Evolutionary conservation across 2,113 vertebrate genomes (phyloP).

Genomic region (Daubentonia madagascariensis): DNA sequence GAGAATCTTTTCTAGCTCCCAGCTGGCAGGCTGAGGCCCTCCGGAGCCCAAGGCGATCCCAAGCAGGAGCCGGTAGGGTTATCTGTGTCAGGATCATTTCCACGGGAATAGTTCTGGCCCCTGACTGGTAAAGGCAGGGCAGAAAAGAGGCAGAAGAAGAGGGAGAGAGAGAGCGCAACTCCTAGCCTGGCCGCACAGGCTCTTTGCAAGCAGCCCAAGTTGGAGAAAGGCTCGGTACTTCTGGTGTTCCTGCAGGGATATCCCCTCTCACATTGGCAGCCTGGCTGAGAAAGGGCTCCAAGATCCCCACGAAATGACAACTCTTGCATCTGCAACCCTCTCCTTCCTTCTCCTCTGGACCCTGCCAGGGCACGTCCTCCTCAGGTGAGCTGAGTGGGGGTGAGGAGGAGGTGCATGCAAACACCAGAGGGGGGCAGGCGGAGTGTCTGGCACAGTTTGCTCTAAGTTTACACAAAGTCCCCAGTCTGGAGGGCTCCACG

Average conservation of each 20-base stretch:
- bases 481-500: neutral
- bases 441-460: neutral
- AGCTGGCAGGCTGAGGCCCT: constrained; percentile 23
- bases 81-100: constrained; percentile 58
- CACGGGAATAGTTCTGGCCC: constrained; percentile 46
- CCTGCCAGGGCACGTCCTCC: constrained; percentile 77
- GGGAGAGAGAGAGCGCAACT: constrained; percentile 7
- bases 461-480: constrained; percentile 38
- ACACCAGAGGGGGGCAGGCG: neutral
- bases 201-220: constrained; percentile 57
- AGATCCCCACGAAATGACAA: constrained; percentile 60
- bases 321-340: constrained; percentile 60
- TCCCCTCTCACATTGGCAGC: constrained; percentile 50
- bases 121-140: constrained; percentile 34
- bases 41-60: neutral
- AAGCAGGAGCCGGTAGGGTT: neutral
- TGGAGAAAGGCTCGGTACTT: constrained; percentile 51
- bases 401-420: constrained; percentile 63
- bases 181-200: constrained; percentile 9
- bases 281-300: constrained; percentile 47
- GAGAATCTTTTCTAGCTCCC: constrained; percentile 52
- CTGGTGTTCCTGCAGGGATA: neutral
- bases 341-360: constrained; percentile 80
- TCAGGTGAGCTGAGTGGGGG: constrained; percentile 80
- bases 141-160: constrained; percentile 8